phyloP scores from a whole-genome alignment of 2,888 invertebrate genomes.

The Acronicta psi region DNA sequence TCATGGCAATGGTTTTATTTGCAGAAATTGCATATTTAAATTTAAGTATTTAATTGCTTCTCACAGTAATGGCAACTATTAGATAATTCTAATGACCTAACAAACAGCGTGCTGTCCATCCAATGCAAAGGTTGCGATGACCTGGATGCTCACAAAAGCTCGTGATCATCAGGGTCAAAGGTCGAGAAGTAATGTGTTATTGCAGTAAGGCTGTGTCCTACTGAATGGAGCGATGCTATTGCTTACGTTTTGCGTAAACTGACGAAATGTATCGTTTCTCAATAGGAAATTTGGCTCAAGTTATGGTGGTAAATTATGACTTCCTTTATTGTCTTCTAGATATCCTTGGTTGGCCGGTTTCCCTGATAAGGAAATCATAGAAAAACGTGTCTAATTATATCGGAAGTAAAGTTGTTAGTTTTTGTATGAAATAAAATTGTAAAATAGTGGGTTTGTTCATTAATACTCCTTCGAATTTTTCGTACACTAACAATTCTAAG shows the following conservation, averaged over 20 bases:
- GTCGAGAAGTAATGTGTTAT: slow-evolving; percentile 5
- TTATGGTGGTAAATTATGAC: too few species aligned
- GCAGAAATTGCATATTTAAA: too few species aligned
- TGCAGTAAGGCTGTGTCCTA: slow-evolving; percentile 2
- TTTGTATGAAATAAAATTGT: too few species aligned
- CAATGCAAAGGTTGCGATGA: slow-evolving; percentile 11
- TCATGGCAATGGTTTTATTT: too few species aligned
- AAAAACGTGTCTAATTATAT: too few species aligned
- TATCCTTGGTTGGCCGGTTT: too few species aligned
- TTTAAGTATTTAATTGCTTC: not conserved
- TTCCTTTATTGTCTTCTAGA: too few species aligned
- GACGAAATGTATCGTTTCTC: slow-evolving; percentile 6
- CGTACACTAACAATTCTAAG: too few species aligned
- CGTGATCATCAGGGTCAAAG: slow-evolving; percentile 31
- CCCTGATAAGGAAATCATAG: too few species aligned
- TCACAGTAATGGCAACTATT: slow-evolving; percentile 19
- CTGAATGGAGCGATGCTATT: not conserved
- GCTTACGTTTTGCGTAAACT: not conserved
- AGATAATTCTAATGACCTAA: slow-evolving; percentile 26
- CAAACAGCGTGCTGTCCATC: slow-evolving; percentile 5
- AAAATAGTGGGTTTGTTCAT: too few species aligned
- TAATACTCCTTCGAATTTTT: too few species aligned
- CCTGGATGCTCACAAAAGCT: slow-evolving; percentile 21
- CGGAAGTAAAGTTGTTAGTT: too few species aligned
- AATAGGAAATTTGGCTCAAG: slow-evolving; percentile 19